Percentiles rank a stretch among this genome's conserved stretches.
Evolutionary conservation across 2,888 invertebrate species (phyloP).

Genomic region (Colostygia pectinataria): DNA sequence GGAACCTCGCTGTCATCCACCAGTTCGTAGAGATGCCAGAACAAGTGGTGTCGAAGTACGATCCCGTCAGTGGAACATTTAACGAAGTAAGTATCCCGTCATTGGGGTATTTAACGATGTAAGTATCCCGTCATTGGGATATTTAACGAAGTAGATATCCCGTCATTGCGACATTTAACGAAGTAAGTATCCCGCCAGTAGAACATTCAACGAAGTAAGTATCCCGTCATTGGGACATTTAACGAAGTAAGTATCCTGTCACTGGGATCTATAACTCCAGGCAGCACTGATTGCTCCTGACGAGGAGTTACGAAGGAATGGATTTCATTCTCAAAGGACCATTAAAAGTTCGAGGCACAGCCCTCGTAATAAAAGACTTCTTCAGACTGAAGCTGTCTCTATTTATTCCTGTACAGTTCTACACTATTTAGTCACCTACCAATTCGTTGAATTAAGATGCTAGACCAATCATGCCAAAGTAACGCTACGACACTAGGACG

Average conservation of each 20-base stretch:
- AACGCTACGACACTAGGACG: conserved; percentile 41
- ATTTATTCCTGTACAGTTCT: no score
- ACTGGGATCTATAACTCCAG: no score
- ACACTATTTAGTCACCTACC: no score
- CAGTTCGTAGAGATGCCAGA: conserved; percentile 90
- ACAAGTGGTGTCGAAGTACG: conserved; percentile 72
- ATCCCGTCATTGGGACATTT: background rate
- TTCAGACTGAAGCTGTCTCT: no score
- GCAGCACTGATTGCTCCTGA: no score
- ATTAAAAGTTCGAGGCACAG: no score
- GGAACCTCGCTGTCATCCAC: conserved; percentile 86
- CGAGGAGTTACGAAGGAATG: no score
- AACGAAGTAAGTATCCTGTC: conserved; percentile 57
- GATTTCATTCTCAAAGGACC: no score
- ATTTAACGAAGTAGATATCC: conserved; percentile 59
- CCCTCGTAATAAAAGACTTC: no score
- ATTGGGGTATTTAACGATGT: background rate
- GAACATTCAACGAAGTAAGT: conserved; percentile 62
- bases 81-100: conserved; percentile 51
- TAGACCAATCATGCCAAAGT: no score
- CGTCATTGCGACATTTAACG: background rate
- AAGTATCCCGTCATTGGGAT: conserved; percentile 55
- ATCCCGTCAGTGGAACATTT: conserved; percentile 58
- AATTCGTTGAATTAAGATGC: no score
- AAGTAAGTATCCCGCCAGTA: conserved; percentile 56